Conservation (phyloP, 2,888 invertebrate species). For the Serrognathus titanus region DNA sequence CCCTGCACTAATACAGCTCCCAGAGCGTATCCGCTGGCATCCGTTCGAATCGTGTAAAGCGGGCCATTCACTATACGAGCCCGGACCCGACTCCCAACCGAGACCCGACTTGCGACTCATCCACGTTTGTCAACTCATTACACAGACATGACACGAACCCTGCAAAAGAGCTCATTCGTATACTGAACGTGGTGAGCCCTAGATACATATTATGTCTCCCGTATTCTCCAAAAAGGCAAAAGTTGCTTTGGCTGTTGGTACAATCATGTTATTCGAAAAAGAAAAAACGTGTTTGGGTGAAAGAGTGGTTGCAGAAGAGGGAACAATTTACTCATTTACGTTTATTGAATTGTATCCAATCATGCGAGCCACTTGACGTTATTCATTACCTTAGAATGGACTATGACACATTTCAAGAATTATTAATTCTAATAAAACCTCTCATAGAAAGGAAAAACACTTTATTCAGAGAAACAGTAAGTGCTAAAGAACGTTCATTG, state of each 20-base stretch:
- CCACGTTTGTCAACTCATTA: no score
- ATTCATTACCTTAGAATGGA: slow-evolving; percentile 27
- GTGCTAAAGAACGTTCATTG: slow-evolving; percentile 24
- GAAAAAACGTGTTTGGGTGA: slow-evolving; percentile 3
- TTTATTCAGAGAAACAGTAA: slow-evolving; percentile 25
- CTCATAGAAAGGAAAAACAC: slow-evolving; percentile 19
- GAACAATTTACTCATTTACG: slow-evolving; percentile 2
- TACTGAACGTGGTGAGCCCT: no score
- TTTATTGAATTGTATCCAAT: slow-evolving; percentile 2
- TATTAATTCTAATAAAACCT: slow-evolving; percentile 15
- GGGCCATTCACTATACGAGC: no score
- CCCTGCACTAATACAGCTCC: slow-evolving; percentile 10
- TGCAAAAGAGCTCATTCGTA: no score
- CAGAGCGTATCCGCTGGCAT: not conserved
- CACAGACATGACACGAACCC: no score
- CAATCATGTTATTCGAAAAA: not conserved
- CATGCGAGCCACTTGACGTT: slow-evolving; percentile 15
- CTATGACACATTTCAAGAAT: slow-evolving; percentile 20
- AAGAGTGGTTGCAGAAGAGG: slow-evolving; percentile 3
- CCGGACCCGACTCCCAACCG: no score
- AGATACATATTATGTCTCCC: no score
- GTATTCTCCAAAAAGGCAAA: no score
- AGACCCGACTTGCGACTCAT: no score
- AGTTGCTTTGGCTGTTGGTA: no score
- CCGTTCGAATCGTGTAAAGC: no score